Evolutionary conservation across 2,888 invertebrate species (phyloP), one percentile per base, ranked within the genome.

Genomic region (Thera britannica): DNA sequence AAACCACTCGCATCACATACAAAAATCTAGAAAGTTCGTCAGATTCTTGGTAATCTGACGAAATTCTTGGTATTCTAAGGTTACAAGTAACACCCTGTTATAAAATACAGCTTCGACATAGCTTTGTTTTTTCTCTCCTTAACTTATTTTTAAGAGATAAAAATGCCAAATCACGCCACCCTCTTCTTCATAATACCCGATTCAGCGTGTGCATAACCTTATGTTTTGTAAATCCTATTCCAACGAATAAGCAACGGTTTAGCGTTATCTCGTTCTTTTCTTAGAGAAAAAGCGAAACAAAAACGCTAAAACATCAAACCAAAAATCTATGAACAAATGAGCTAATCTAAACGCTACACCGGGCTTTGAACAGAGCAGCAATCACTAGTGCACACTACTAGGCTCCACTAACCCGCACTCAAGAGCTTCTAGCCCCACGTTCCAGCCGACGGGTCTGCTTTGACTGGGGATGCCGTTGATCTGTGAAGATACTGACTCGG

Each of bases 391-490:
- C 62, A 55, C 55, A 12, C 41, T 12, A 48, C 38, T 41, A 34
- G 9, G 81, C 69, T 83, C 80, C 78, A 85, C 88, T 86, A 81
- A 90, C 88, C 92, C 92, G 86, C 92, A 91, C 77, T 93, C 92
- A 74, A 93, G 80, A 36, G 92, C 91, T 76, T 92, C 92, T 62
- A 93, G 78, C 2, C 62, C 62, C 36, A 62, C 62, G 78, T 92
- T 91, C 83, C 90, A 90, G 23, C 85, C 76, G 34, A 82, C 77
- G 38, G 82, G 79, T 75, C 23, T 74, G 76, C 1, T 9, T 52
- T 52, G 65, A 0, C 38, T 54, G 9, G 62, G 66, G 8, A 7
- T 34, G 11, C 70, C 69, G 34, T 79, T 77, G n/a, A 85, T 71
- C 38, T 88, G 88, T 0, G 92, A 92, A 77, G 83, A 83, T 73